Evolutionary conservation across 2,888 invertebrate species (phyloP).

Genomic region (Osedax fenrisi): DNA sequence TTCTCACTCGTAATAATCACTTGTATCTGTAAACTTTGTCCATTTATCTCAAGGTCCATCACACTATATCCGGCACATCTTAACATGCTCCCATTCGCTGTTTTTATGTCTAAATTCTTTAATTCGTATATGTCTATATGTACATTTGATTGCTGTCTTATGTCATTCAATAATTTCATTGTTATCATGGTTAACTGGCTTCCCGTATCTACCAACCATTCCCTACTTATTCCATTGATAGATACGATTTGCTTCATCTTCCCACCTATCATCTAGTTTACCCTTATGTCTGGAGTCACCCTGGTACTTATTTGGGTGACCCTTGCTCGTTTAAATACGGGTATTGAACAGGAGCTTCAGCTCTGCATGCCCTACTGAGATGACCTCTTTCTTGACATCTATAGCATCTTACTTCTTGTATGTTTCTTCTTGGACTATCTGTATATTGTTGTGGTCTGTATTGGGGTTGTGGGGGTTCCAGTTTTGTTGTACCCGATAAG

Average conservation of each 20-base stretch:
- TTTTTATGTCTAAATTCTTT: no score
- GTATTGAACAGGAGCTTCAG: neutral
- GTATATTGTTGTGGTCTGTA: neutral
- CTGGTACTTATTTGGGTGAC: neutral
- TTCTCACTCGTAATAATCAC: no score
- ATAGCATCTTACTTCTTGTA: neutral
- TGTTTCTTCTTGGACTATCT: neutral
- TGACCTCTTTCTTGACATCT: neutral
- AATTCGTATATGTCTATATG: neutral
- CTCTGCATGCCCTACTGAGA: neutral
- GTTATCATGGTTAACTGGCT: conserved; percentile 5
- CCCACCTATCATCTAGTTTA: neutral
- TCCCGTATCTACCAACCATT: neutral
- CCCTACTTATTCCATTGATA: neutral
- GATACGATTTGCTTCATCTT: neutral
- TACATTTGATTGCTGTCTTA: neutral
- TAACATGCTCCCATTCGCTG: no score
- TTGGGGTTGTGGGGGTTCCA: neutral
- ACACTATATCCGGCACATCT: no score
- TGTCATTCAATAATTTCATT: neutral
- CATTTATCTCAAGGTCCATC: no score
- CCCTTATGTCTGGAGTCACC: neutral
- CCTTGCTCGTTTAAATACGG: neutral
- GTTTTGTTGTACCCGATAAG: neutral
- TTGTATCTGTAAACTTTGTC: no score